Base-by-base conservation (phyloP, 2,113 vertebrate species). In the Mus musculus region DNA sequence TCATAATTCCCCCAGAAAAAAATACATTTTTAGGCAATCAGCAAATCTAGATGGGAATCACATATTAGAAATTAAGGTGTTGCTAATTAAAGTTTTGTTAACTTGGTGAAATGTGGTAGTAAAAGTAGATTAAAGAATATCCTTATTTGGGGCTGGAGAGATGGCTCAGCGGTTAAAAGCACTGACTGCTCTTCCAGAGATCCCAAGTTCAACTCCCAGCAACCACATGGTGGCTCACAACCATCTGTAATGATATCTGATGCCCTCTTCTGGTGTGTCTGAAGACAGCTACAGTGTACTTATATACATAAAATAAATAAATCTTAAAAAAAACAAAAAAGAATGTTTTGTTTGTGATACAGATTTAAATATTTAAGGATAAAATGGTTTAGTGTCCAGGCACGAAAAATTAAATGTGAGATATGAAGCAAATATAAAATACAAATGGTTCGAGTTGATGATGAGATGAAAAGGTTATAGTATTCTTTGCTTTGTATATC, bases 361-460 rank as follows among this genome's bases (percentile, higher is more conserved):
- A 92, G 85, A 89, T 1, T 39, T 77, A 61, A 10, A 22, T 69
- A 89, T 67, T 95, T 92, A 93, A 39, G 6, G 16, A 89, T 91
- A 4, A 96, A 96, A 87, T 87, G n/a, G 63, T 36, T 56, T 71
- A 17, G 52, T 73, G 19, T 90, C 36, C 26, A 73, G 49, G 3
- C 59, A 56, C n/a, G 75, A 59, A 89, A 95, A 93, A 91, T 89
- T 87, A 49, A 90, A 36, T 81, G 59, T 39, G 39, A 90, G 12
- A 81, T 85, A 88, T 12, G 14, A 96, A 95, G 78, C 14, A 94
- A 93, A 7, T 85, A 80, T 88, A 95, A 95, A 89, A 85, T 72
- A 92, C 0, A 63, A 28, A 36, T 20, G 13, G 26, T 86, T 96
- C 95, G 93, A 76, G 73, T 36, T 86, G 65, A 42, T 85, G 76